phyloP scores from a whole-genome alignment of 2,113 vertebrate genomes.

The Eupsittula cactorum region DNA sequence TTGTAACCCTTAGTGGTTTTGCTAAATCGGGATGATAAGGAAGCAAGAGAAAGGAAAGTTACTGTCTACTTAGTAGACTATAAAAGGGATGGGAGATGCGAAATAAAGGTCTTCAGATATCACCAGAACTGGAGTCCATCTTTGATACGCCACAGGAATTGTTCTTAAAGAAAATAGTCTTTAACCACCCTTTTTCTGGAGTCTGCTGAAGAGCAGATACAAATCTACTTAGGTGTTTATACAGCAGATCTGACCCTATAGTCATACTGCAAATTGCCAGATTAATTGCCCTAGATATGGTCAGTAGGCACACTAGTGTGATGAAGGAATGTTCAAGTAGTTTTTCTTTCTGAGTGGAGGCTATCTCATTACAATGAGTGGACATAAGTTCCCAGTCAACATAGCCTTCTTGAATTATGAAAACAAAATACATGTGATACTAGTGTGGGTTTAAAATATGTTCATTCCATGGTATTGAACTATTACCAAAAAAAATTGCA shows the following conservation, averaged over 20 bases:
- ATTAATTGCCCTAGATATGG: background rate
- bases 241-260: background rate
- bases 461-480: background rate
- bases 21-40: too few relatives aligned
- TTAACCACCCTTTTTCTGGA: background rate
- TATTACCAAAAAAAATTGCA: background rate
- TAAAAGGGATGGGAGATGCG: too few relatives aligned
- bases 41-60: too few relatives aligned
- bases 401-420: background rate
- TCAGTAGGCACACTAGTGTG: background rate
- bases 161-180: background rate
- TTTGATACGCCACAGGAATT: background rate
- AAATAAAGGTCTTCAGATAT: too few relatives aligned
- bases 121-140: too few relatives aligned
- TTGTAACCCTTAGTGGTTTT: too few relatives aligned
- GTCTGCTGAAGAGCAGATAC: background rate
- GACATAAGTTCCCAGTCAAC: background rate
- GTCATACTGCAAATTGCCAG: background rate
- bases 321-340: background rate
- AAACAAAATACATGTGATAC: background rate
- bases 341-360: background rate
- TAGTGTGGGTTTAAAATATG: background rate
- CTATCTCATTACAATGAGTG: background rate
- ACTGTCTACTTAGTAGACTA: too few relatives aligned
- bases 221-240: background rate